Base-by-base conservation (phyloP, 2,888 invertebrate species). In the Eilema sororculum region DNA sequence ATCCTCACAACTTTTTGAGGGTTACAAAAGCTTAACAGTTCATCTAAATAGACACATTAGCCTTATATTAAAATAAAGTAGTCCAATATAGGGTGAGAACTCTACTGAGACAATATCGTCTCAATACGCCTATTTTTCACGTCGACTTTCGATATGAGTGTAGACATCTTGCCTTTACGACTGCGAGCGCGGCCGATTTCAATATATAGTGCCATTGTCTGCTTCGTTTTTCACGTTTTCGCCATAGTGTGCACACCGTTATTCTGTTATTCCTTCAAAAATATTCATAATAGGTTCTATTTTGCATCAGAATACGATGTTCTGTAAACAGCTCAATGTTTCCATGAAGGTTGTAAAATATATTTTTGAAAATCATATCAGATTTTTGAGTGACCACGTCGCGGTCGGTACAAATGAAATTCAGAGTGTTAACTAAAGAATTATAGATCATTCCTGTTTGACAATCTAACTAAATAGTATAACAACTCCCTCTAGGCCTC, bases 131-230 rank as follows among this genome's bases (percentile, higher is more conserved):
- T 78, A 79, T 80, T 77, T 84, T 73, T 78, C 76, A 79, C 72
- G 66, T 73, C 74, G 68, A 67, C 74, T 76, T 72, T 79, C 80
- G 77, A 87, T 89, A 90, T 85, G 85, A 86, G 85, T 80, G 90
- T 88, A 87, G 89, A 88, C 91, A 91, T 91, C 87, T 92, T 91
- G 91, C 84, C 79, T 90, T 92, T 91, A 91, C 85, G 89, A 86
- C 83, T 80, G 77, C 71, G 73, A 78, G 71, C 52, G 69, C 67
- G 74, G 83, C 83, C 78, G 78, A 78, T 84, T 88, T 85, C 90
- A 90, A 91, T 91, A 90, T 88, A 83, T 78, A 77, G 69, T 63
- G 72, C 78, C 80, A 86, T 90, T 90, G 84, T 82, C 82, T 81
- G 79, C 78, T 77, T 80, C 69, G 78, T 79, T 81, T 82, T 76